Evolutionary conservation across 2,113 vertebrate species (phyloP), one percentile per base, ranked within the genome.

Genomic region (Myotis lucifugus): DNA sequence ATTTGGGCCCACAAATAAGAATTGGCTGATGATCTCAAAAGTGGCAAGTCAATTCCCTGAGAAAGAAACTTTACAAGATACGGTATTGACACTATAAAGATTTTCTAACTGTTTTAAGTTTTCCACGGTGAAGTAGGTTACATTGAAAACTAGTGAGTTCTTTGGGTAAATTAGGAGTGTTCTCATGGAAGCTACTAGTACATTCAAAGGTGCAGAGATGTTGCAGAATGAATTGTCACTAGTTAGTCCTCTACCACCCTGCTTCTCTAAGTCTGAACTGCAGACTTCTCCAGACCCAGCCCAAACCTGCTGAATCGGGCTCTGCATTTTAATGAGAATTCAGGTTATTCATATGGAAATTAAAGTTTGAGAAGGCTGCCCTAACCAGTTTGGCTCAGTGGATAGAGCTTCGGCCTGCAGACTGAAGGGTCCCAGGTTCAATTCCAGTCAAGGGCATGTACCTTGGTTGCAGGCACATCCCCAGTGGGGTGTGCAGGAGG

Each of bases 61-160:
- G 90, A 91, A 77, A 79, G 92, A 95, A 91, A 56, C 37, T 79
- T 84, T 34, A 69, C n/a, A 88, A 37, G 66, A 18, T 87, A 18
- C 61, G 25, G 52, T 52, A 84, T 2, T 79, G 46, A 81, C 3
- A 72, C 66, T 70, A 76, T 70, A 90, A 92, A 78, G 14, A 23
- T 77, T 81, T 95, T 64, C 46, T 66, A 82, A 56, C 42, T 59
- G 74, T 48, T 46, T 25, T 29, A 84, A 50, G 12, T 90, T 92
- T 42, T 74, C 74, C 25, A 25, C 0, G 5, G 72, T 18, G 13
- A 85, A 95, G 14, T 67, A 40, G 11, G 5, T 73, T 96, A 23
- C 46, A 18, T 76, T 87, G 61, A 74, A 79, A 64, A 8, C 5
- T 40, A 73, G 8, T 59, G 6, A 85, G 14, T 72, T 79, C 73